Percentiles rank a stretch among this genome's conserved stretches.
These are phyloP conservation scores for Parnassius mnemosyne DNA, from an alignment of 2,888 invertebrate species.

Conservation along the genomic window DNA sequence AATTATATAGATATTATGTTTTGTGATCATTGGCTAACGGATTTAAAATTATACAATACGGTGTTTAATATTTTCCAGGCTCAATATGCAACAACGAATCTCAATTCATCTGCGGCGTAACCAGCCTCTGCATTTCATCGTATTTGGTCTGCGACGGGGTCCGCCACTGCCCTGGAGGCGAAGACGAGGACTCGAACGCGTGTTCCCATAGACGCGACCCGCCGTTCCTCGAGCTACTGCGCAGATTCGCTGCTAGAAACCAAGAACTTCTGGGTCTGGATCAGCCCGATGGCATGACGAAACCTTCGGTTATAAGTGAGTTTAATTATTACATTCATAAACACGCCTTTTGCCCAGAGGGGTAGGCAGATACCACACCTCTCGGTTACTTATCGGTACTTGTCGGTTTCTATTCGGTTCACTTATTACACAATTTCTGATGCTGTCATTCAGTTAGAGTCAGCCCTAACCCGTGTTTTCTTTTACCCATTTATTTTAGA, in stretches of 20 bases:
- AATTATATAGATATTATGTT: too few relatives aligned
- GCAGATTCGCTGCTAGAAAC: slow-evolving; percentile 67
- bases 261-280: slow-evolving; percentile 68
- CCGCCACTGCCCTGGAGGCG: slow-evolving; percentile 83
- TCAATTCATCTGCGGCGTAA: slow-evolving; percentile 64
- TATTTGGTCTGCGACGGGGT: slow-evolving; percentile 84
- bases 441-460: too few relatives aligned
- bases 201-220: slow-evolving; percentile 66
- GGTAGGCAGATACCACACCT: too few relatives aligned
- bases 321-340: slow-evolving; percentile 23
- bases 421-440: too few relatives aligned
- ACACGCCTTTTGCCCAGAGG: too few relatives aligned
- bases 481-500: too few relatives aligned
- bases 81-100: slow-evolving; percentile 64
- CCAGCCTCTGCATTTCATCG: slow-evolving; percentile 82
- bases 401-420: too few relatives aligned
- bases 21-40: too few relatives aligned
- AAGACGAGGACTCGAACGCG: slow-evolving; percentile 74
- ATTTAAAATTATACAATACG: too few relatives aligned
- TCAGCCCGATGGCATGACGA: slow-evolving; percentile 63
- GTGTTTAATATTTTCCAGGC: slow-evolving; percentile 46
- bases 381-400: too few relatives aligned
- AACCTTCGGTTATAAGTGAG: slow-evolving; percentile 75
- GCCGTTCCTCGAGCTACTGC: slow-evolving; percentile 63
- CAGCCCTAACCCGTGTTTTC: too few relatives aligned